Base-by-base conservation (phyloP, 2,888 invertebrate species). In the Drosophila subquinaria region DNA sequence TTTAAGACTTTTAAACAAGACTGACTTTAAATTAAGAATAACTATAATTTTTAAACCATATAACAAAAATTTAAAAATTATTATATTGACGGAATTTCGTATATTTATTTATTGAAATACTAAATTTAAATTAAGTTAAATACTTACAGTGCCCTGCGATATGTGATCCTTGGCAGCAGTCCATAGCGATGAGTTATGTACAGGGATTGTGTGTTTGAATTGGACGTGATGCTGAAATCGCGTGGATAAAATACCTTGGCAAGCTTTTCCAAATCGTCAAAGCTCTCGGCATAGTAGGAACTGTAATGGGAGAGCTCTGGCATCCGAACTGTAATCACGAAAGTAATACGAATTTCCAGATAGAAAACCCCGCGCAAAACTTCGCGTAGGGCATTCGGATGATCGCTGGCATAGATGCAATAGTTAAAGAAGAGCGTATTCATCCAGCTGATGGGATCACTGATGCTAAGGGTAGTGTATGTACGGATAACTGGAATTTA, bases 111-210 rank as follows among this genome's bases (percentile, higher is more conserved):
- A 23, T 23, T 23, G 4, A 23, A 23, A 23, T 23, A 23, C 23
- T 23, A 23, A 23, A 23, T 23, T 23, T 23, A 23, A 23, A 0
- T 23, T 23, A 4, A 23, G 8, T 30, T 30, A 8, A 30, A 30
- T 0, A 83, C 88, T 82, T 83, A 91, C 91, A 92, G 67, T 5
- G 92, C 91, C 63, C 63, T 81, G n/a, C 91, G 84, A 40, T 83
- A 91, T 2, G 69, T 68, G 55, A 91, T 86, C 33, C 36, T 53
- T 0, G 79, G 72, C 42, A 91, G 42, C 1, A 85, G 20, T 5
- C 45, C 11, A 8, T 74, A 66, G 0, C 91, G 81, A 6, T 71
- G 13, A 3, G 87, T 71, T 4, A 91, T 56, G 42, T 82, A 81
- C 1, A 91, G 4, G 0, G 76, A 76, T 36, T 82, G 85, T 0